Evolutionary conservation across 2,888 invertebrate species (phyloP), one percentile per base, ranked within the genome.

Genomic region (Cactoblastis cactorum): DNA sequence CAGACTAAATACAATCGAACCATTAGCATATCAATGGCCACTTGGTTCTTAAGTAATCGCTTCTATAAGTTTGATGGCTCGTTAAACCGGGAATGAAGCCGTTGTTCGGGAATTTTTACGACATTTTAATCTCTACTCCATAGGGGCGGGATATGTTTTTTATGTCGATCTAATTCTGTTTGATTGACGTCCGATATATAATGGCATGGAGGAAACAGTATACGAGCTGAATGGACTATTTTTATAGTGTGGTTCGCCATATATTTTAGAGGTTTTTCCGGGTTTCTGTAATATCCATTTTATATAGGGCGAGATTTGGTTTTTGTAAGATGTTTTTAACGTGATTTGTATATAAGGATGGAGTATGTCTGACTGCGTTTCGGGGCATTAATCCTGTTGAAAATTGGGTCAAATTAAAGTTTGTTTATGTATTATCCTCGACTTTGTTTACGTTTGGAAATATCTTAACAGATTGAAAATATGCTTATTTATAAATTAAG

Each of bases 71-170:
- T 58, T 58, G 50, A 58, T 54, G 33, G 58, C 34, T 49, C 53
- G 53, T 58, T 56, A 56, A 58, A 54, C 52, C 43, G 17, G 14
- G 28, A 43, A 43, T 45, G 37, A 45, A 50, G 53, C 46, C 47
- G 51, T 55, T 55, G 53, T 53, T 49, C 28, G 24, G 39, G 45
- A 24, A 24, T 34, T 54, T 58, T 58, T 61, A 61, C 50, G 53
- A 52, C 53, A 35, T 52, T 57, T 56, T 57, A 61, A 60, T 58
- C 56, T 41, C 35, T 52, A 51, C 14, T 43, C 47, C 45, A 56
- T 55, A 53, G 50, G 55, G 54, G 54, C 53, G 43, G 51, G 39
- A 43, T 49, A 35, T 41, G 45, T 51, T 45, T 49, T 56, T 53
- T 53, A 55, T 50, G 50, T 48, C 38, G 52, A 35, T 39, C 28